Base-by-base conservation (phyloP, 2,888 invertebrate genomes). In the Omphaloscelis lunosa region DNA sequence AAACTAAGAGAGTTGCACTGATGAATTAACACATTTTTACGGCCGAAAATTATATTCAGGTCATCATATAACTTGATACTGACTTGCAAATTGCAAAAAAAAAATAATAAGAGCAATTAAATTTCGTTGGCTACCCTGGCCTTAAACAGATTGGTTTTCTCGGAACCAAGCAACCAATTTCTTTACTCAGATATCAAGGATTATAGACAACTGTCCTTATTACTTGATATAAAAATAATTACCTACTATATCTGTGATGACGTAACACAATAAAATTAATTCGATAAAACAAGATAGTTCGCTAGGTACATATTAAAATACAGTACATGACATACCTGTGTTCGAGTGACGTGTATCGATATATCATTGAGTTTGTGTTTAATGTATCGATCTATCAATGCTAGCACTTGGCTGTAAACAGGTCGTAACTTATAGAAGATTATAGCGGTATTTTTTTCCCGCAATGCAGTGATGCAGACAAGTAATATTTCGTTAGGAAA, bases 301-400 rank as follows among this genome's bases (percentile, higher is more conserved):
- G 45, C 62, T 69, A 84, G 48, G 68, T 62, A 67, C 7, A 17
- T 58, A 84, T 76, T 81, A 45, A 80, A 84, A 84, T 71, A 67
- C 53, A 27, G 29, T 82, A 56, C 62, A 67, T 58, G 27, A 20
- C 15, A 65, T 82, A 80, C 71, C 59, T 71, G 56, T 72, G 53
- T 56, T 34, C 27, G 27, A 72, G 53, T 81, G 85, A 72, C 81
- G 69, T 53, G 34, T n/a, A 17, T 76, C 56, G 56, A 63, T 53
- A 41, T 53, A 29, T 56, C 79, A 61, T 79, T 45, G 15, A 68
- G 45, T 53, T 1, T 51, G 34, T 65, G 39, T 72, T 68, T 69
- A 65, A 72, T 75, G 51, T 61, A 75, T 72, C 65, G 41, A 84
- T 72, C 58, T 23, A 65, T 72, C 45, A 65, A 56, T 65, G 71